Base-by-base conservation (phyloP, 2,888 invertebrate genomes). In the Philhelius pedissequus region DNA sequence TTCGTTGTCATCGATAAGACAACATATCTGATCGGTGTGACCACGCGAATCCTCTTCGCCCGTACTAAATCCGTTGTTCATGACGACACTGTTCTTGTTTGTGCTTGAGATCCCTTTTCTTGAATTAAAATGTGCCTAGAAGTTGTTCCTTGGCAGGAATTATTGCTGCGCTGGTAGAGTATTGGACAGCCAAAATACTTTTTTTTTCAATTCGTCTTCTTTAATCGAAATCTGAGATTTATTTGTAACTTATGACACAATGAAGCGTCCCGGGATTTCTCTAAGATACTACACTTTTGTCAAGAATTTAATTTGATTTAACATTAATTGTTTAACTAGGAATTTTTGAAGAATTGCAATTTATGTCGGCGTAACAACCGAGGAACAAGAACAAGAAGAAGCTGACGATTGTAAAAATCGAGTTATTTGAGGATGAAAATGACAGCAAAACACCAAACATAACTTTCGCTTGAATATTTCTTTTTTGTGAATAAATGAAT, bases 11-110 rank as follows among this genome's bases (percentile, higher is more conserved):
- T 97, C 97, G 89, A 98, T 95, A 88, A 98, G 94, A 93, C 98
- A 98, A 93, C 98, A 98, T 89, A 96, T 95, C 93, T 97, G 97
- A 90, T 97, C 96, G 79, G 96, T 94, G 89, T 96, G 96, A 86
- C 96, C 96, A 89, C 96, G 93, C 81, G 97, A 97, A 93, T 97
- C 97, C 92, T 97, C 97, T 92, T 97, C 97, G 88, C 96, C 97
- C 89, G 96, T 96, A 92, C 97, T 97, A 92, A 96, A 97, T 90
- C 97, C 97, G 94, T 97, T 97, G 87, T 90, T 90, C 89, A 89
- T 89, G 40, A 43, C 75, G 52, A 74, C 54, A 48, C 71, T 30
- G 30, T 76, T n/a, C 22, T 13, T 68, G 22, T 30, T 50, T 54
- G 20, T 20, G 11, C 20, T 18, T 18, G 13, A 6, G 0, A 20